Evolutionary conservation across 92 coral and sea anemone species (phyloP), one percentile per base, ranked within the genome.

Genomic region (Phymanthus crucifer): DNA sequence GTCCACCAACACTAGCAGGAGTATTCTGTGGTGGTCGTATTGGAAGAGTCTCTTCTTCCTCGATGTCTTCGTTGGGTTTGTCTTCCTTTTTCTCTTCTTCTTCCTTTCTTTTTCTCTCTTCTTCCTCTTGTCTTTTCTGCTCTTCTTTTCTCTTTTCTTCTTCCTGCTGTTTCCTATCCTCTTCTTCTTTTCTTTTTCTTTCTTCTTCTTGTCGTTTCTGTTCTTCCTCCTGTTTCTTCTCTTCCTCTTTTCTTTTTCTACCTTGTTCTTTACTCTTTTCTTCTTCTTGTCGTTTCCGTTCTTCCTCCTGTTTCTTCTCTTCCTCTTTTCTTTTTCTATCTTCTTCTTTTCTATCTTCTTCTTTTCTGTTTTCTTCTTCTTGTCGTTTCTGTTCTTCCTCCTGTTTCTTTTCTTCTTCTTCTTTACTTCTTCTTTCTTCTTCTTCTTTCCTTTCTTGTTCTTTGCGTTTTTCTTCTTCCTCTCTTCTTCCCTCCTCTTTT

Each of bases 21-120:
- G 81, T 77, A 33, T 77, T 77, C 26, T 77, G 81, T 40, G 81
- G 81, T 24, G 71, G 81, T 64, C 81, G 11, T 24, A 65, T 64
- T 40, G 70, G 80, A 27, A 37, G 9, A 4, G 52, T 76, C 2
- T 64, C 72, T 4, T 77, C 81, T 1, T 61, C 81, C 35, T 54
- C 70, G 11, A 29, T 23, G 5, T 61, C 72, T 17, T 75, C 45
- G n/a, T 79, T 43, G n/a, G 66, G 46, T 67, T 79, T 46, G 14
- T 77, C 38, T 24, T n/a, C 47, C 3, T 40, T 37, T 19, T 34
- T 34, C 24, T 70, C 45, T n/a, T 70, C 31, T 18, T 70, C 45
- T n/a, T 52, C 36, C 35, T 71, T 29, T 23, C 72, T 58, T 16
- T 70, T 37, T 17, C 14, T 19, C 19, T 34, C 13, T 70, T 70